Evolutionary conservation across 2,888 invertebrate genomes (phyloP).

Genomic region (Spodoptera littoralis): DNA sequence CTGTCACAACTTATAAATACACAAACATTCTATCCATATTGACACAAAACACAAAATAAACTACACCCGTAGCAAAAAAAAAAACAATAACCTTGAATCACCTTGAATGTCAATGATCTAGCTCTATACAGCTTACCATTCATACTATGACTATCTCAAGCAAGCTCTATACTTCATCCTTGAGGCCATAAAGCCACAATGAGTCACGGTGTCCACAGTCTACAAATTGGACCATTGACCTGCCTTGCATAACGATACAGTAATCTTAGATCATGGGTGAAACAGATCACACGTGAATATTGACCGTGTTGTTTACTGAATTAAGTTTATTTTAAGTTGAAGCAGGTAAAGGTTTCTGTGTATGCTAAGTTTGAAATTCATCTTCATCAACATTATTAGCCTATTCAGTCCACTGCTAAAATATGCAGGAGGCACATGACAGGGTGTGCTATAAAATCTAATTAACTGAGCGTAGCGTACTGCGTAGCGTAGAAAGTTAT

Average conservation of each 20-base stretch:
- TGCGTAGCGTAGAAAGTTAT: too few relatives aligned
- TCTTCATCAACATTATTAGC: too few relatives aligned
- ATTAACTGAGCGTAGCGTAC: too few relatives aligned
- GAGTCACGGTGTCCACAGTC: conserved; percentile 59
- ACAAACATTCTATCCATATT: too few relatives aligned
- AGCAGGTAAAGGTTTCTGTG: too few relatives aligned
- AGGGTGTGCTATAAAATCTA: too few relatives aligned
- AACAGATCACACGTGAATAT: conserved; percentile 50
- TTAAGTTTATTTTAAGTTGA: neutral
- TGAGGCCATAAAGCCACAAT: conserved; percentile 54
- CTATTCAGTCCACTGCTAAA: too few relatives aligned
- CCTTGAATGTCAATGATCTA: too few relatives aligned
- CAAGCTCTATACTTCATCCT: conserved; percentile 42
- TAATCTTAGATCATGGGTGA: conserved; percentile 58
- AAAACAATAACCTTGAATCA: conserved; percentile 1
- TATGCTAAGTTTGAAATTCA: too few relatives aligned
- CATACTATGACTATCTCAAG: conserved; percentile 25
- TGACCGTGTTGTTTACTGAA: conserved; percentile 23
- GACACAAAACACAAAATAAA: too few relatives aligned
- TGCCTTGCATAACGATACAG: conserved; percentile 70
- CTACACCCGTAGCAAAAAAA: conserved; percentile 6
- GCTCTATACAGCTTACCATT: conserved; percentile 26
- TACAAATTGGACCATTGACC: conserved; percentile 79
- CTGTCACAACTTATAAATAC: too few relatives aligned
- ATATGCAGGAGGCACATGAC: too few relatives aligned